phyloP scores from a whole-genome alignment of 1,140 invertebrate genomes.

The Bombyx mori region ASM3026992v2 NC_085126.1:2550001-2550500 shows the following conservation, averaged over 20 bases:
- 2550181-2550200: conserved; percentile 64
- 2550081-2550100: conserved; percentile 67
- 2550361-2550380: conserved; percentile 78
- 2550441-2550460: conserved; percentile 32
- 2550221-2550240: conserved; percentile 65
- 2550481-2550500: conserved; percentile 37
- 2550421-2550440: conserved; percentile 40
- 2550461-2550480: conserved; percentile 53
- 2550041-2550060: conserved; percentile 49
- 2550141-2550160: conserved; percentile 46
- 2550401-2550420: conserved; percentile 40
- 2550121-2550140: conserved; percentile 52
- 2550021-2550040: conserved; percentile 55
- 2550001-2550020: conserved; percentile 81
- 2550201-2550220: conserved; percentile 54
- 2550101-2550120: conserved; percentile 66
- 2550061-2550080: conserved; percentile 64
- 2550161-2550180: conserved; percentile 63
- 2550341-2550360: conserved; percentile 83
- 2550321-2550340: conserved; percentile 77
- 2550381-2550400: conserved; percentile 78
- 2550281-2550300: conserved; percentile 67
- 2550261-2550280: conserved; percentile 68
- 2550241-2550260: conserved; percentile 72
- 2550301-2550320: conserved; percentile 69